Evolutionary conservation across 2,888 invertebrate species (phyloP).

Genomic region (Noctua janthe): DNA sequence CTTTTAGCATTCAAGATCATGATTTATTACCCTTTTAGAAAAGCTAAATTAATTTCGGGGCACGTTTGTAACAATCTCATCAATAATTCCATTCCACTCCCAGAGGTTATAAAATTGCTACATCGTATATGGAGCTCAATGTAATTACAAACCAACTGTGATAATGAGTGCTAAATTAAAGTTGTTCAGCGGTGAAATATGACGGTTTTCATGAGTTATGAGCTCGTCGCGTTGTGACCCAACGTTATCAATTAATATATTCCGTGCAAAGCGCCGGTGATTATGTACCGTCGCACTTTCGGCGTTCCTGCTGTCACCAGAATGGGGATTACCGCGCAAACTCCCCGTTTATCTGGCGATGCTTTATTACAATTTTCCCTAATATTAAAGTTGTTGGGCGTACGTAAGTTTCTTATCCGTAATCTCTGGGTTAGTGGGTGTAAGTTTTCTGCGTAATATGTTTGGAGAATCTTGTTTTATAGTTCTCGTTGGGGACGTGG

Average conservation of each 20-base stretch:
- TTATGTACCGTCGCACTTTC: conserved; percentile 56
- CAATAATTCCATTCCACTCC: conserved; percentile 42
- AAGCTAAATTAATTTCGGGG: conserved; percentile 44
- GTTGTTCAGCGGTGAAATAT: conserved; percentile 79
- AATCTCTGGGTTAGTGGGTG: conserved; percentile 66
- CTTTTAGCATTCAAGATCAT: conserved; percentile 37
- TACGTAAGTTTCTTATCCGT: conserved; percentile 63
- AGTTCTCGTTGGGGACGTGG: conserved; percentile 29
- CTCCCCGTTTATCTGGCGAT: conserved; percentile 68
- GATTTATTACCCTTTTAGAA: conserved; percentile 58
- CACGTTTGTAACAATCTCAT: conserved; percentile 37
- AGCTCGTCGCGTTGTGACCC: conserved; percentile 77
- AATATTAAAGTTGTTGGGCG: conserved; percentile 63
- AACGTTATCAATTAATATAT: conserved; percentile 85
- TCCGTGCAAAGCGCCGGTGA: conserved; percentile 74
- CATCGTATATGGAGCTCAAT: conserved; percentile 18
- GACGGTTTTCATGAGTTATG: conserved; percentile 80
- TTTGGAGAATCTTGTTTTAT: conserved; percentile 57
- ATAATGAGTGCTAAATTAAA: conserved; percentile 73
- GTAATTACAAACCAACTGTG: conserved; percentile 54
- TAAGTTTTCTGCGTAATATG: conserved; percentile 64
- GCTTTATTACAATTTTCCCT: conserved; percentile 70
- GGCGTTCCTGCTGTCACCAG: conserved; percentile 69
- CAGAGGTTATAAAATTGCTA: conserved; percentile 39
- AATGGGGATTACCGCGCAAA: conserved; percentile 71